Base-by-base conservation (phyloP, 2,888 invertebrate species). In the Cancer borealis region DNA sequence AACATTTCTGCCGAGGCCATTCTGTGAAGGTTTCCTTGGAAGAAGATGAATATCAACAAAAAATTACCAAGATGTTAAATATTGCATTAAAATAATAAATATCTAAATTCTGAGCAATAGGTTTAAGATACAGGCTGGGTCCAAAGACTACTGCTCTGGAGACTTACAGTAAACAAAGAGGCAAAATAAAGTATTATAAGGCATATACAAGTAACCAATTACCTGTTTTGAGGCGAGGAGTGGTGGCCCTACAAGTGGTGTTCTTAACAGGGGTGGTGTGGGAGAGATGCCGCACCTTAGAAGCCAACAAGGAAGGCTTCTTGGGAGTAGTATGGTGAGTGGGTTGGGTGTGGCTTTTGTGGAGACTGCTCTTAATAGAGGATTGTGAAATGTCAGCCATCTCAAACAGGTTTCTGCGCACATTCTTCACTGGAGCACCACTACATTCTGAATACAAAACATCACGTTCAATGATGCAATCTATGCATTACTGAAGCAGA, bases 331-430 rank as follows among this genome's bases (percentile, higher is more conserved):
- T 73, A n/a, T 73, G 21, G 0, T 26, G 73, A 10, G 6, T n/a
- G 17, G 39, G 39, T 30, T 84, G 84, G 30, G 30, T 84, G 21
- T 14, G 39, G 10, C 39, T 39, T 39, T 17, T 84, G 14, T 84
- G 30, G 84, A 84, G 84, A 10, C 39, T 12, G 84, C 4, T 84
- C 84, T 84, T 84, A 39, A 14, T 14, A 84, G 26, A 84, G 84
- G 84, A 14, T 39, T 39, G 84, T 10, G 84, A 84, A 84, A 14
- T 39, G 14, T 84, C 84, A 14, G 30, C 89, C 39, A 90, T 39
- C 47, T 92, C 95, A 91, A 95, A 95, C 10, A 95, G 91, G 73
- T 94, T 94, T 39, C 95, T 90, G 17, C 95, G 30, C 49, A 93
- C 95, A 60, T 91, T 93, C 79, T 92, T 91, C 26, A 95, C 39